phyloP scores from a whole-genome alignment of 2,888 invertebrate genomes.

The Aspidapion aeneum region DNA sequence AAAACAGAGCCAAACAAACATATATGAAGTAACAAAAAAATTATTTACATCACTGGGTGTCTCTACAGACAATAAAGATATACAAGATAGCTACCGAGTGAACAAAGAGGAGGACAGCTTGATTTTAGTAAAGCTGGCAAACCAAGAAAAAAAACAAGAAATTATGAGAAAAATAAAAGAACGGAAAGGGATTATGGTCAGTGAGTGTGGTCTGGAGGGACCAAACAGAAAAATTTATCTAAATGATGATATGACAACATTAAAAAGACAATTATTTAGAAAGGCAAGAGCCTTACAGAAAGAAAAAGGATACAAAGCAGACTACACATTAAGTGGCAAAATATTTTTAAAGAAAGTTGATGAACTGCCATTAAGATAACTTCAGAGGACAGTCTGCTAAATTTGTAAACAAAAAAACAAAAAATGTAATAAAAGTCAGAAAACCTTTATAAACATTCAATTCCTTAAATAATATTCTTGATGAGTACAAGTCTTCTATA shows the following conservation, averaged over 20 bases:
- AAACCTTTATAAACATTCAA: slow-evolving; percentile 5
- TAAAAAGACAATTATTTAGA: slow-evolving; percentile 12
- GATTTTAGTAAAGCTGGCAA: slow-evolving; percentile 11
- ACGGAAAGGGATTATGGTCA: slow-evolving; percentile 11
- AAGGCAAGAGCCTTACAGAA: slow-evolving; percentile 11
- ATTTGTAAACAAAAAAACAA: neutral
- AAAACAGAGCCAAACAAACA: slow-evolving; percentile 9
- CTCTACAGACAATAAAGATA: neutral
- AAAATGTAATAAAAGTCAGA: neutral
- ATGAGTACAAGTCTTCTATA: slow-evolving; percentile 8
- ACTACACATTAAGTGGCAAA: slow-evolving; percentile 5
- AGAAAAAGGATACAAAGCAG: slow-evolving; percentile 12
- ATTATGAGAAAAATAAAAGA: slow-evolving; percentile 5
- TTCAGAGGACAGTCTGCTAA: slow-evolving; percentile 9
- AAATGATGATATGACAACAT: slow-evolving; percentile 10
- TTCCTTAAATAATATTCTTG: slow-evolving; percentile 8
- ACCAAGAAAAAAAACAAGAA: slow-evolving; percentile 1
- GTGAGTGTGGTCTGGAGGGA: slow-evolving; percentile 10
- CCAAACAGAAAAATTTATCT: slow-evolving; percentile 13
- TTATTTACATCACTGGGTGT: slow-evolving; percentile 2
- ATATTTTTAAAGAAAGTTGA: slow-evolving; percentile 15
- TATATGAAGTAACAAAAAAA: slow-evolving; percentile 1
- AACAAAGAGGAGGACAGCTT: neutral
- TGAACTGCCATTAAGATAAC: slow-evolving; percentile 8
- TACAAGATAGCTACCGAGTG: slow-evolving; percentile 1